phyloP scores from a whole-genome alignment of 2,888 invertebrate species.

The Xestia ashworthii region DNA sequence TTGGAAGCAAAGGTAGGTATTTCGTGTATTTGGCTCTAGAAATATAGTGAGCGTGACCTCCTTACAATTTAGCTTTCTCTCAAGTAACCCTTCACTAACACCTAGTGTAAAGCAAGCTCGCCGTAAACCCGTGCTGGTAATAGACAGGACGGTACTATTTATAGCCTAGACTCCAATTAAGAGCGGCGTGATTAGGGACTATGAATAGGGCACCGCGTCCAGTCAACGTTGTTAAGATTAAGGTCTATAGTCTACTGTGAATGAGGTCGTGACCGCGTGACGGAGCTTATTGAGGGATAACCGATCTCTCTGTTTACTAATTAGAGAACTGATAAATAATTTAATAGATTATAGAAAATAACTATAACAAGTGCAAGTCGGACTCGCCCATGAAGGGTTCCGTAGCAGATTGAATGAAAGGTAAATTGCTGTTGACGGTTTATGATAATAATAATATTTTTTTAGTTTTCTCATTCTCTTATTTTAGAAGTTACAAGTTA shows the following conservation, averaged over 20 bases:
- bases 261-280: neutral
- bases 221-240: slow-evolving; percentile 6
- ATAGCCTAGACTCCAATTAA: slow-evolving; percentile 18
- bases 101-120: neutral
- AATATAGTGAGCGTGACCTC: neutral
- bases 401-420: too few relatives aligned
- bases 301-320: neutral
- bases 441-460: too few relatives aligned
- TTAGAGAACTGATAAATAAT: neutral
- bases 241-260: neutral
- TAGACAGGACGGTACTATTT: slow-evolving; percentile 29
- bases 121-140: slow-evolving; percentile 14
- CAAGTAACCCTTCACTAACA: neutral
- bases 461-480: too few relatives aligned
- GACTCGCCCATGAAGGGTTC: too few relatives aligned
- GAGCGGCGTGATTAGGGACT: slow-evolving; percentile 1
- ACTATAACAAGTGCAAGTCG: too few relatives aligned
- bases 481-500: too few relatives aligned
- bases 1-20: neutral
- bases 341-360: neutral
- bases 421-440: too few relatives aligned
- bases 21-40: neutral
- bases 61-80: neutral
- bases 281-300: neutral
- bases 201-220: slow-evolving; percentile 18